These are phyloP conservation scores for Pyrrhosoma nymphula DNA, from an alignment of 2,888 invertebrate genomes.

Conservation along the genomic window DNA sequence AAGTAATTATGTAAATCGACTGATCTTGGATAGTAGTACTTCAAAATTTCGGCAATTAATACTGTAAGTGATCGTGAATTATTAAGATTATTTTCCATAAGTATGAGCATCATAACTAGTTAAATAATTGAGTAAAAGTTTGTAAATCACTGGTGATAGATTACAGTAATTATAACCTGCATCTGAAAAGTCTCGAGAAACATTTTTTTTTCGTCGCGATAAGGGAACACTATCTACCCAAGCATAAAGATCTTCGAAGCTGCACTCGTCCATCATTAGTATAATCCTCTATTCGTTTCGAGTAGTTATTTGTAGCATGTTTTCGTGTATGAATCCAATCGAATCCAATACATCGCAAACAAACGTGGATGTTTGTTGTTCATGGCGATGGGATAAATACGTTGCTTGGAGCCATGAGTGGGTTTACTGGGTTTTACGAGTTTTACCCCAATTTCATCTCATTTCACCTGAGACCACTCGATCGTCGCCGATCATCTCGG, in stretches of 20 bases:
- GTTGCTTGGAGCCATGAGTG: not conserved
- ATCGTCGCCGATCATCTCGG: too few relatives aligned
- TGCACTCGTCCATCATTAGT: not conserved
- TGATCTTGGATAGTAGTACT: not conserved
- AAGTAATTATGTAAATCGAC: slow-evolving; percentile 47
- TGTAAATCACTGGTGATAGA: not conserved
- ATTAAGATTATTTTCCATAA: not conserved
- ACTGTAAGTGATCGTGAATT: not conserved
- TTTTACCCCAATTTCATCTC: too few relatives aligned
- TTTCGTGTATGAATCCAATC: not conserved
- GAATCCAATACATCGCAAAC: not conserved
- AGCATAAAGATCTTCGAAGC: slow-evolving; percentile 5
- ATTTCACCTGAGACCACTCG: too few relatives aligned
- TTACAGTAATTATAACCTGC: not conserved
- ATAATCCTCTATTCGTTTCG: not conserved
- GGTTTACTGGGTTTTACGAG: too few relatives aligned
- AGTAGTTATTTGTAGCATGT: not conserved
- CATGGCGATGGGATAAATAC: not conserved
- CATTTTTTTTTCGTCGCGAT: slow-evolving; percentile 42
- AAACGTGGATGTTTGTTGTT: not conserved
- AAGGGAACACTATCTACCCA: slow-evolving; percentile 44
- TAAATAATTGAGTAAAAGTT: not conserved
- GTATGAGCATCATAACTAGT: not conserved
- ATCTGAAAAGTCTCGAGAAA: slow-evolving; percentile 45
- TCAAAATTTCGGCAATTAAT: slow-evolving; percentile 36